phyloP scores from a whole-genome alignment of 2,797 vertebrate species.

The Eremophila alpestris region DNA sequence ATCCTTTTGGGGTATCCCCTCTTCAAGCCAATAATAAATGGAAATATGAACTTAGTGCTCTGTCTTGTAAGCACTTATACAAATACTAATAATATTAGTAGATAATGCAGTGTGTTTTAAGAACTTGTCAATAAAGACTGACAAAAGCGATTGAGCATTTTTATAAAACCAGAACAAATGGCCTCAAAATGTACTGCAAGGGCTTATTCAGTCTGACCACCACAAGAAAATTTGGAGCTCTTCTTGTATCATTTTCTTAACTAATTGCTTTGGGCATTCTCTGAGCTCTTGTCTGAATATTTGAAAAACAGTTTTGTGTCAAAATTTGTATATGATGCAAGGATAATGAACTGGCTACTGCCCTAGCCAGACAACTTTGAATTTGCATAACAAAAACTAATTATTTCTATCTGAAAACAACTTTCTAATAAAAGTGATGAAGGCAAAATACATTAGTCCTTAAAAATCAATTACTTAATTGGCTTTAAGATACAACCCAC shows the following conservation, averaged over 20 bases:
- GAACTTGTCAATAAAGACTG: neutral
- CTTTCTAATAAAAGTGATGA: neutral
- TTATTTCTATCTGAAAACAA: neutral
- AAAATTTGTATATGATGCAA: neutral
- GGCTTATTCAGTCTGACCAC: neutral
- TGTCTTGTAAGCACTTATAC: neutral
- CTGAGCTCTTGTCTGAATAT: neutral
- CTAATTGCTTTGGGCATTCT: neutral
- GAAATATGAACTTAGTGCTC: neutral
- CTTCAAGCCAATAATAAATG: neutral
- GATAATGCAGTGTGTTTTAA: neutral
- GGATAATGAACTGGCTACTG: neutral
- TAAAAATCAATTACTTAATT: neutral
- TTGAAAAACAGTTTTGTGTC: rapidly evolving
- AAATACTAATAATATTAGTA: too few relatives aligned
- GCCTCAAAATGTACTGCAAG: neutral
- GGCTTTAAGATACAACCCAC: neutral
- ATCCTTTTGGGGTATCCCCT: neutral
- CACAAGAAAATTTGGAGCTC: neutral
- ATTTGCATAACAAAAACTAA: neutral
- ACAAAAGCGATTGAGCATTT: neutral
- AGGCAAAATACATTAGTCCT: neutral
- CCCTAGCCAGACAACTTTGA: neutral
- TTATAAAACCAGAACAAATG: neutral
- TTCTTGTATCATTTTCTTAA: neutral